phyloP scores from a whole-genome alignment of 2,113 vertebrate genomes.

The Corythornis vintsioides region DNA sequence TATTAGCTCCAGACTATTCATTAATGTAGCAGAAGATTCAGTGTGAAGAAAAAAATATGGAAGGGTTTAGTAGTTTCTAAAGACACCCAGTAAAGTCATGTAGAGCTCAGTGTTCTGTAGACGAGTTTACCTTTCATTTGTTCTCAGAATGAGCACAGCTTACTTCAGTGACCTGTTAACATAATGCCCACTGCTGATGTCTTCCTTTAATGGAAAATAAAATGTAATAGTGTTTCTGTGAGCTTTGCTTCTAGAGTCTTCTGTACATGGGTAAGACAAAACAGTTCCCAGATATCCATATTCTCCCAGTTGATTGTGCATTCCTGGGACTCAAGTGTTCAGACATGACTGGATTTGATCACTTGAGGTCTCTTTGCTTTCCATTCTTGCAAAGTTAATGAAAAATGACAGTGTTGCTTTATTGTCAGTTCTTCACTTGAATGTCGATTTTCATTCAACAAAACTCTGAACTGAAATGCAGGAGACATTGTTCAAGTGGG shows the following conservation, averaged over 20 bases:
- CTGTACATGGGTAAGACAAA: not conserved
- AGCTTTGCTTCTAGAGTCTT: not conserved
- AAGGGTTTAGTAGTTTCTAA: not conserved
- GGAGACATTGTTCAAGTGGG: not conserved
- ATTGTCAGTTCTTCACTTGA: not conserved
- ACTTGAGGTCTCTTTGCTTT: not conserved
- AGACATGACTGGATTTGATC: not conserved
- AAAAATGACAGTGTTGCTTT: not conserved
- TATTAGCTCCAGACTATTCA: not conserved
- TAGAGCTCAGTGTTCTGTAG: not conserved
- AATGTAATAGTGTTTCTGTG: not conserved
- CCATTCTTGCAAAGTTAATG: not conserved
- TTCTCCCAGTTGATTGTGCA: not conserved
- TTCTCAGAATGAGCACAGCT: not conserved
- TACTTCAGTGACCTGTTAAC: not conserved
- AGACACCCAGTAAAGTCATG: not conserved
- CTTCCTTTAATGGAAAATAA: not conserved
- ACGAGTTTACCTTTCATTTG: not conserved
- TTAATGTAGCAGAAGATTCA: not conserved
- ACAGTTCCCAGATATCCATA: not conserved
- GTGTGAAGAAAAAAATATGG: not conserved
- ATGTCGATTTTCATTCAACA: not conserved
- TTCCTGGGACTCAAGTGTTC: not conserved
- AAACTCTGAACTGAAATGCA: not conserved
- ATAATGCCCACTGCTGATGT: not conserved